Evolutionary conservation across 2,888 invertebrate species (phyloP), one percentile per base, ranked within the genome.

Genomic region (Sinhomidia bicolor): DNA sequence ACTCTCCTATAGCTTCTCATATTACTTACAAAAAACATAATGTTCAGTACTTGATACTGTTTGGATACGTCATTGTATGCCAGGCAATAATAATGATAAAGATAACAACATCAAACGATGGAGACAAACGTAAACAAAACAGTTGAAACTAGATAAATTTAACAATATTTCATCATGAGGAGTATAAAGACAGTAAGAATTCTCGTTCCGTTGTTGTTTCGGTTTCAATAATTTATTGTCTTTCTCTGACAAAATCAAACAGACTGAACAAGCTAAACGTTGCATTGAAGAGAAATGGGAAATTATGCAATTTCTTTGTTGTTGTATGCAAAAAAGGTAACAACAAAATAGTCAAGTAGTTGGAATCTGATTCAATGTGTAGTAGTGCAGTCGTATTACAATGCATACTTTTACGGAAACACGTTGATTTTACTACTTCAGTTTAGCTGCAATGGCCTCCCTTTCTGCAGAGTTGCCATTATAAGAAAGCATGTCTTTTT

Each of bases 51-150:
- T 68, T 17, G 23, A 23, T 23, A 74, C 14, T 47, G 23, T 74
- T 44, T 74, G 47, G 23, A 47, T 74, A 74, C 68, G 3, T 74
- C 47, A 23, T 20, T 17, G 26, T 20, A 44, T 74, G 74, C 26
- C 47, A 74, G n/a, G 47, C 41, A 74, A 47, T 74, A 23, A 47
- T 47, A 26, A 74, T 74, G 74, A 47, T 26, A 1, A 74, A 41
- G 74, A 74, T 44, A 74, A 47, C 44, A 47, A 26, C 44, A 14
- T 14, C 74, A n/a, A 26, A 74, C 74, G 68, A 71, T 20, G 74
- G 74, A 74, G 47, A 47, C 44, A 47, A 47, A 74, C n/a, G 71
- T 71, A 71, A 71, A 71, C 71, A 71, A 44, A 74, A 5, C 20
- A 26, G 47, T 74, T 23, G n/a, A 47, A 26, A 26, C 26, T 26